Percentiles rank a stretch among this genome's conserved stretches.
phyloP scores from a whole-genome alignment of 2,113 vertebrate genomes.

The Sterrhoptilus dennistouni region DNA sequence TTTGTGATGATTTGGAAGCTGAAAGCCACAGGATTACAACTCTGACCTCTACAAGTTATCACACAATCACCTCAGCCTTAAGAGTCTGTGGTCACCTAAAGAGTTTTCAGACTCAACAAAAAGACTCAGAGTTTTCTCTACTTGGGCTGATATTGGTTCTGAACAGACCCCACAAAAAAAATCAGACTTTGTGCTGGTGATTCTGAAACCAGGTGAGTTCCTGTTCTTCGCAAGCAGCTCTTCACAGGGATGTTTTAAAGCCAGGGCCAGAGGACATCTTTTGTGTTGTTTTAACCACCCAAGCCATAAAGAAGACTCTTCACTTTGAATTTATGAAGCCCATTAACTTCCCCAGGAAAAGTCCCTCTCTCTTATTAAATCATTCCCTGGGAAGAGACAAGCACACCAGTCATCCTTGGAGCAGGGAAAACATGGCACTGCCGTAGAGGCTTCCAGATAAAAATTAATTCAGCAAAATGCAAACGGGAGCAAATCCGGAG shows the following conservation, averaged over 20 bases:
- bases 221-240: neutral
- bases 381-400: neutral
- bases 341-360: slow-evolving; percentile 1
- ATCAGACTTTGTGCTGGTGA: neutral
- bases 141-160: neutral
- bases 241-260: neutral
- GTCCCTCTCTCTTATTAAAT: slow-evolving; percentile 18
- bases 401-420: neutral
- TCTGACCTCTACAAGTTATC: neutral
- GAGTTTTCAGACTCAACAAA: neutral
- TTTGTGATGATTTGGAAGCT: neutral
- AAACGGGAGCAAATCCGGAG: slow-evolving; percentile 29
- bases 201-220: neutral
- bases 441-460: neutral
- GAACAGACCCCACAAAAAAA: neutral
- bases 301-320: neutral
- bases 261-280: neutral
- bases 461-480: slow-evolving; percentile 54
- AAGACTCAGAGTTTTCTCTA: neutral
- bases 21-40: neutral
- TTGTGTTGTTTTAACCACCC: neutral
- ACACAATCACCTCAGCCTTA: neutral
- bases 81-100: neutral
- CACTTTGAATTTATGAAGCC: slow-evolving; percentile 30
- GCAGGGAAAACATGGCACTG: neutral